Percentiles rank a stretch among this genome's conserved stretches.
Conservation (phyloP, 2,113 vertebrate genomes). For the Nothocercus julius region DNA sequence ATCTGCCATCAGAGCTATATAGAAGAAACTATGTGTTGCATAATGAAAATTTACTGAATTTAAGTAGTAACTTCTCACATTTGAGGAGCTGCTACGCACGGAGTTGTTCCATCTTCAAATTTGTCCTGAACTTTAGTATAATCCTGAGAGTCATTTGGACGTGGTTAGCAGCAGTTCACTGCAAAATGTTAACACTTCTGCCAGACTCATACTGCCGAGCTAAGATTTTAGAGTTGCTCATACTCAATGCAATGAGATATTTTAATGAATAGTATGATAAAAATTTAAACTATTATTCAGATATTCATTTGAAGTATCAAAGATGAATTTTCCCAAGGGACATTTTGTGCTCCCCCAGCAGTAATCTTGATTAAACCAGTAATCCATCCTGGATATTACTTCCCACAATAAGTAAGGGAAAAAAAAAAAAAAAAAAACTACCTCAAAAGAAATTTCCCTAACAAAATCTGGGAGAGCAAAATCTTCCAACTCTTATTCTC, state of each 20-base stretch:
- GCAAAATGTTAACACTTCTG: background rate
- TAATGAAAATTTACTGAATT: background rate
- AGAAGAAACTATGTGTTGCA: background rate
- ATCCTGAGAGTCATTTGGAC: background rate
- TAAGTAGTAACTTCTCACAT: background rate
- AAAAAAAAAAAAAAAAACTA: background rate
- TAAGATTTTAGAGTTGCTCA: background rate
- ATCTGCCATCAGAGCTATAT: background rate
- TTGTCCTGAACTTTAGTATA: background rate
- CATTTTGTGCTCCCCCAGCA: background rate
- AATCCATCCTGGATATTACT: background rate
- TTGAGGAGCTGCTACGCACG: background rate
- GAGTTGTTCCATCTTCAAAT: background rate
- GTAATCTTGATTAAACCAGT: background rate
- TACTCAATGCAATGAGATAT: background rate
- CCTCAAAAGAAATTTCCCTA: background rate
- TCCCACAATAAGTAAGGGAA: background rate
- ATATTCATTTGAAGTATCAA: background rate
- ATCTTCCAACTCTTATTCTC: background rate
- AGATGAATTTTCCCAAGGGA: background rate
- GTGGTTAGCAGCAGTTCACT: background rate
- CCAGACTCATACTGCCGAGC: background rate
- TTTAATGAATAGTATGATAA: background rate
- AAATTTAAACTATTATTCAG: background rate
- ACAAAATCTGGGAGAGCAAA: background rate